Conservation (phyloP, 2,888 invertebrate species). For the Scrobipalpa costella region DNA sequence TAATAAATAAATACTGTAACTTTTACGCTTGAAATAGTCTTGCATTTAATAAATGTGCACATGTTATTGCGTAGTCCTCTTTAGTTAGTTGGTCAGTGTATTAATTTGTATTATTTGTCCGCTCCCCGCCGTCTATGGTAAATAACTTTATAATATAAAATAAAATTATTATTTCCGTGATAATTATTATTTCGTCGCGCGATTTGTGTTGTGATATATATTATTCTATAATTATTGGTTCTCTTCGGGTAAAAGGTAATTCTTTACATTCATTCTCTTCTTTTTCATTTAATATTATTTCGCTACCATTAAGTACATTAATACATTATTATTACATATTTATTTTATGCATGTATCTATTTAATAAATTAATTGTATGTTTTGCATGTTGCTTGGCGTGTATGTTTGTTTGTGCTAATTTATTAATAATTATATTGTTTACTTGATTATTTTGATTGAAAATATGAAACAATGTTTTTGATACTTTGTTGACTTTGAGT, state of each 20-base stretch:
- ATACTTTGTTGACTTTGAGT: not conserved
- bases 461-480: not conserved
- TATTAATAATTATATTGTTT: not conserved
- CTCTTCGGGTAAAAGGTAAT: constrained; percentile 43
- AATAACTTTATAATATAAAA: constrained; percentile 18
- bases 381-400: constrained; percentile 5
- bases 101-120: not conserved
- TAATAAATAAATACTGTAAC: too few species aligned
- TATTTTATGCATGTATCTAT: constrained; percentile 14
- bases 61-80: not conserved
- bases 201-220: constrained; percentile 17
- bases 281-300: constrained; percentile 32
- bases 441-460: not conserved
- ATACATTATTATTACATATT: constrained; percentile 10
- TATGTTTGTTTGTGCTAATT: constrained; percentile 12
- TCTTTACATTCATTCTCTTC: constrained; percentile 25
- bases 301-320: constrained; percentile 14
- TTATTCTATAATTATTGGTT: constrained; percentile 32
- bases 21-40: too few species aligned
- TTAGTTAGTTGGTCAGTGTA: not conserved
- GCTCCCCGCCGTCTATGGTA: not conserved
- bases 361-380: not conserved
- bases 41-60: too few species aligned
- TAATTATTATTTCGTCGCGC: constrained; percentile 3
- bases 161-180: constrained; percentile 27